Base-by-base conservation (phyloP, 2,888 invertebrate species). In the Hesperia comma region DNA sequence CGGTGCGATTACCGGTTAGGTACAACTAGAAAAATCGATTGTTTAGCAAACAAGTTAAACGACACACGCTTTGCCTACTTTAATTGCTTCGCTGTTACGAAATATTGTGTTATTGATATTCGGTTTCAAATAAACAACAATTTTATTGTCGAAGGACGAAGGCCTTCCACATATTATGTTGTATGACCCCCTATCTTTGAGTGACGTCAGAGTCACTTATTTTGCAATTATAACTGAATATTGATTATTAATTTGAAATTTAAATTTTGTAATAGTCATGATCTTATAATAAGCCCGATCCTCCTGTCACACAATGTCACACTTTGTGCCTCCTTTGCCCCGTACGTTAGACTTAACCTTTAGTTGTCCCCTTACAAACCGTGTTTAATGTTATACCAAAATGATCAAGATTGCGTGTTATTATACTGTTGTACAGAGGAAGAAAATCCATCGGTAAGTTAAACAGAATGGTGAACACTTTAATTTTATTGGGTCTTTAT, bases 11-110 rank as follows among this genome's bases (percentile, higher is more conserved):
- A 68, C 71, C 70, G 74, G 74, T 76, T 75, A n/a, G n/a, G n/a
- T n/a, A 79, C 80, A 80, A 81, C 80, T 81, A 81, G 76, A 78
- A 79, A 79, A 82, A 86, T 85, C 85, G 86, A 87, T 87, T 76
- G 77, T 71, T 77, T 75, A 82, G 82, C 84, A 79, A 81, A 81
- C 75, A 79, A 71, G 70, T 74, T 72, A 75, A 80, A 77, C 76
- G 71, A 72, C 73, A 71, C 51, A 53, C 77, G 77, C 79, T 82
- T 87, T 83, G n/a, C n/a, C n/a, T n/a, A 82, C 79, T 86, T 87
- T 86, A 87, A 90, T 79, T 58, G 58, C 51, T 41, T 61, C 77
- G 76, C 79, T 67, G 68, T 70, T 75, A 80, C 79, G 77, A 78
- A 86, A 86, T 77, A 84, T 83, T 7, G 43, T 46, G 15, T 15